Conservation (phyloP, 2,113 vertebrate species). For the Hippolais icterina region DNA sequence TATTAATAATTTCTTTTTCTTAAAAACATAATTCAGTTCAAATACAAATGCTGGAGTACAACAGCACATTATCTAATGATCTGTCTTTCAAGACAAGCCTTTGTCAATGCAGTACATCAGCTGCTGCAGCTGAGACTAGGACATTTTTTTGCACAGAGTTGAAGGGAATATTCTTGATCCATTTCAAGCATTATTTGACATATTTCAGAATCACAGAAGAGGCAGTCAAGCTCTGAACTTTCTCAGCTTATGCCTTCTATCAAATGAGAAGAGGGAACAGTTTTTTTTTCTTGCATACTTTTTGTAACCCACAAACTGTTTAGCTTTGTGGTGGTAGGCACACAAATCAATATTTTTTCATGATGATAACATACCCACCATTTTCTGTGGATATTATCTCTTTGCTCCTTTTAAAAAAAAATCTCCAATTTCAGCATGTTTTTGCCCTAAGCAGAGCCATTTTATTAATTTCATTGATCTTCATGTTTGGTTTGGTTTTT, state of each 20-base stretch:
- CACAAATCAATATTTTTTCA: not conserved
- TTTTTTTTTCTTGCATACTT: not conserved
- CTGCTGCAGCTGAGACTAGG: not conserved
- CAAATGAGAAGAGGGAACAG: not conserved
- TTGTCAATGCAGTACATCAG: not conserved
- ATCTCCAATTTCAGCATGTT: not conserved
- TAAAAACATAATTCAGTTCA: not conserved
- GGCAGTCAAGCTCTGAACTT: not conserved
- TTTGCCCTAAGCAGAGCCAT: not conserved
- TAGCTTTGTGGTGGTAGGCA: not conserved
- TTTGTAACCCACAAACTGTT: not conserved
- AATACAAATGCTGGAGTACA: not conserved
- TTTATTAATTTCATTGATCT: slow-evolving; percentile 49
- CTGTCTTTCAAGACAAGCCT: slow-evolving; percentile 32
- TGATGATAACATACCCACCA: not conserved
- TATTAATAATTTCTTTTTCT: not conserved
- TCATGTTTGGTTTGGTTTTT: not conserved
- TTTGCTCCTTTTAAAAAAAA: not conserved
- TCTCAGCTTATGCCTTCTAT: not conserved
- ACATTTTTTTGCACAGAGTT: not conserved
- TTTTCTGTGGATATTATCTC: not conserved
- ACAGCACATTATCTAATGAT: not conserved
- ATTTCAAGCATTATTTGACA: slow-evolving; percentile 30
- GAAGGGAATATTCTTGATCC: not conserved
- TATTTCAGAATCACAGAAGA: not conserved